Conservation (phyloP, 2,113 vertebrate species). For the Crotophaga sulcirostris region DNA sequence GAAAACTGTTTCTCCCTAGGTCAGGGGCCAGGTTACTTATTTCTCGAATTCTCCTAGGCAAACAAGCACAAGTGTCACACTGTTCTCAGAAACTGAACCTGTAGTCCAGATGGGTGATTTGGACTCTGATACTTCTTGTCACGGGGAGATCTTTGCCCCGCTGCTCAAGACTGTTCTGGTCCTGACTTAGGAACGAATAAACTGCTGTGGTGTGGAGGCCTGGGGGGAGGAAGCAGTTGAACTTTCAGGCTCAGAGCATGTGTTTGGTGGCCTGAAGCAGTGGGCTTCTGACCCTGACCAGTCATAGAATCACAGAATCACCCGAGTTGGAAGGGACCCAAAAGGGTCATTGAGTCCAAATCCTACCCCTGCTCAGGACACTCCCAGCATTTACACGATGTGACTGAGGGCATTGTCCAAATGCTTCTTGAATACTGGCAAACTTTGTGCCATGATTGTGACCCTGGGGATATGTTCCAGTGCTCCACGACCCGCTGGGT, state of each 20-base stretch:
- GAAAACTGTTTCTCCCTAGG: neutral
- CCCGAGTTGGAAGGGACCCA: too few species aligned
- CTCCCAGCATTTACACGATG: too few species aligned
- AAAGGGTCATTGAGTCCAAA: too few species aligned
- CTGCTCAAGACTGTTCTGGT: neutral
- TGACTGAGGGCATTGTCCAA: too few species aligned
- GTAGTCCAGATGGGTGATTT: neutral
- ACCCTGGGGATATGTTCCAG: too few species aligned
- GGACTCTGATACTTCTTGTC: constrained; percentile 1
- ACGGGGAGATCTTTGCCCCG: neutral
- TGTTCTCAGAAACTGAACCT: neutral
- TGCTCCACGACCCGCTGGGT: too few species aligned
- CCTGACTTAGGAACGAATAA: neutral
- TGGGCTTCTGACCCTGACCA: neutral
- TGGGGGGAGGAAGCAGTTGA: neutral
- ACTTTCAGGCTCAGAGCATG: neutral
- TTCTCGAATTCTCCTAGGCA: neutral
- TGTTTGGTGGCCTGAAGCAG: neutral
- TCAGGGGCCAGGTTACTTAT: constrained; percentile 28
- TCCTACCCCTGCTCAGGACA: too few species aligned
- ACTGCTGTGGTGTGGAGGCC: neutral
- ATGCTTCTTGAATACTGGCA: too few species aligned
- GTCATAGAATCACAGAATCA: too few species aligned
- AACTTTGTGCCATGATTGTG: too few species aligned
- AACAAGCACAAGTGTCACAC: neutral